Evolutionary conservation across 2,888 invertebrate genomes (phyloP).

Genomic region (Plagiodera versicolora): DNA sequence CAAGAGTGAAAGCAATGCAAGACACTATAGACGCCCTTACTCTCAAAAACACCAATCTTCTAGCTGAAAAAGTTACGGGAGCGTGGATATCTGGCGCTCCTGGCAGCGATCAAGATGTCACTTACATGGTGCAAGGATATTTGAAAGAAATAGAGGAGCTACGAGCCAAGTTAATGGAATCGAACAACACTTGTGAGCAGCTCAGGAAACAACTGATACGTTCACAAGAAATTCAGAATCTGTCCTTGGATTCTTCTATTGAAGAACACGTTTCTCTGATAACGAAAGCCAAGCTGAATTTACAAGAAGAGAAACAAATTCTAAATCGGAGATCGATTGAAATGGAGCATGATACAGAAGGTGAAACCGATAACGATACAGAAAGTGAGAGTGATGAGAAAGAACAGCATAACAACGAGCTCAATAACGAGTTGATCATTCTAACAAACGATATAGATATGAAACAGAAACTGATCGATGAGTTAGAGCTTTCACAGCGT

Average conservation of each 20-base stretch:
- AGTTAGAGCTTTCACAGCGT: conserved; percentile 86
- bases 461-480: conserved; percentile 92
- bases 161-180: conserved; percentile 84
- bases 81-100: conserved; percentile 60
- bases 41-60: conserved; percentile 76
- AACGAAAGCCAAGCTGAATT: conserved; percentile 77
- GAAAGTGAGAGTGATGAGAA: conserved; percentile 63
- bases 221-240: conserved; percentile 38
- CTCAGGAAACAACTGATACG: conserved; percentile 60
- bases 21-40: conserved; percentile 89
- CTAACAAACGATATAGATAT: conserved; percentile 92
- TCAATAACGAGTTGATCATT: conserved; percentile 82
- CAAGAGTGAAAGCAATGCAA: conserved; percentile 91
- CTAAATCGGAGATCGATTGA: conserved; percentile 54
- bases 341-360: conserved; percentile 60
- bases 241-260: conserved; percentile 31
- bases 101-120: conserved; percentile 61
- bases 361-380: conserved; percentile 59
- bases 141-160: conserved; percentile 90
- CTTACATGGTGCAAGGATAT: conserved; percentile 78
- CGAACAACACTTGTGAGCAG: conserved; percentile 77
- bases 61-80: conserved; percentile 75
- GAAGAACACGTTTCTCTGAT: conserved; percentile 62
- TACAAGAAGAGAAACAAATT: conserved; percentile 67
- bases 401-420: conserved; percentile 60